A percentile compares a stretch with the other conserved stretches of the same genome.
These are phyloP conservation scores for Astyanax mexicanus DNA, from an alignment of 2,797 vertebrate genomes.

Conservation along the genomic window DNA sequence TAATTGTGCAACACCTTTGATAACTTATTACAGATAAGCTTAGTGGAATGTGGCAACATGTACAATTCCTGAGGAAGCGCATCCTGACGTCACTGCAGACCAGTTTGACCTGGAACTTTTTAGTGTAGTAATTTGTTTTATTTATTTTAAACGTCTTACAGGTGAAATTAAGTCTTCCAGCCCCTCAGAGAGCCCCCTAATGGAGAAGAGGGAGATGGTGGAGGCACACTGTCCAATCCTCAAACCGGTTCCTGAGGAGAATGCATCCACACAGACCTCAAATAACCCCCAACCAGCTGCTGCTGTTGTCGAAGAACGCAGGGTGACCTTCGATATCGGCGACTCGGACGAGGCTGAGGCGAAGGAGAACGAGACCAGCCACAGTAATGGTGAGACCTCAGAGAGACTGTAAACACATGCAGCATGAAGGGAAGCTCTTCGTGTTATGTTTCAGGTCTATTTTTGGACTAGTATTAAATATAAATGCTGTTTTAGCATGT, in stretches of 20 bases:
- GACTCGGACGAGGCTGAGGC: conserved; percentile 84
- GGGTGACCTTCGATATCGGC: conserved; percentile 89
- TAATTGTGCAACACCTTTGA: neutral
- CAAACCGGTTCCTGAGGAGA: conserved; percentile 85
- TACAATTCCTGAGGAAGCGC: neutral
- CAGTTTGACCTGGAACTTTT: conserved; percentile 1
- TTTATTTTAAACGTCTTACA: conserved; percentile 53
- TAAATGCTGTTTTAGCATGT: too few species aligned
- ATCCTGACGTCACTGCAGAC: neutral
- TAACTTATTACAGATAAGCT: neutral
- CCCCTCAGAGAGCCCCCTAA: conserved; percentile 93
- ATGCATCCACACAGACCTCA: conserved; percentile 42
- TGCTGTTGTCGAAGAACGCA: conserved; percentile 80
- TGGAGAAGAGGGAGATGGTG: conserved; percentile 83
- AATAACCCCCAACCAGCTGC: conserved; percentile 17
- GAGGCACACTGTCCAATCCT: conserved; percentile 78
- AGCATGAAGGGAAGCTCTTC: neutral
- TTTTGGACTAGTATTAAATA: neutral
- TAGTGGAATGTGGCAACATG: neutral
- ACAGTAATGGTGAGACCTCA: conserved; percentile 56
- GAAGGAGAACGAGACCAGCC: conserved; percentile 70
- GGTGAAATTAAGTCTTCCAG: conserved; percentile 89
- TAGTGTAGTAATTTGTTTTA: too few species aligned
- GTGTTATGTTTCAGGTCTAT: neutral
- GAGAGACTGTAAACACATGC: too few species aligned